phyloP scores from a whole-genome alignment of 2,113 vertebrate species.

The Ceyx melanurus region DNA sequence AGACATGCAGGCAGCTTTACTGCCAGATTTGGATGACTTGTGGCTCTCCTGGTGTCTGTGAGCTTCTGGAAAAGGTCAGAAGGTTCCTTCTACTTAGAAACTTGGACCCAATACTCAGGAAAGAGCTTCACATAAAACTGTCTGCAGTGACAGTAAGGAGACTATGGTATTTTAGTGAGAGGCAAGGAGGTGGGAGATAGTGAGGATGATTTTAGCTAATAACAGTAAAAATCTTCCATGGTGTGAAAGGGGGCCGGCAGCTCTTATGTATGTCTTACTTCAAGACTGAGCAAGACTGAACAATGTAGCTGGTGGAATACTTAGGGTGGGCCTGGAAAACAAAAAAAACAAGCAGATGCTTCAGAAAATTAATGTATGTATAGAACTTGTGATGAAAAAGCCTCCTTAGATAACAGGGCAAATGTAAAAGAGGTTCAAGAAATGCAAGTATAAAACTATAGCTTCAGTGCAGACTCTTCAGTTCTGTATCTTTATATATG shows the following conservation, averaged over 20 bases:
- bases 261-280: not conserved
- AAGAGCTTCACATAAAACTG: not conserved
- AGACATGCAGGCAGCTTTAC: not conserved
- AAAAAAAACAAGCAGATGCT: not conserved
- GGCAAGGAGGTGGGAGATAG: not conserved
- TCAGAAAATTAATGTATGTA: not conserved
- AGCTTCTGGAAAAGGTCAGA: constrained; percentile 25
- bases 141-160: not conserved
- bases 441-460: not conserved
- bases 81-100: constrained; percentile 16
- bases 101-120: not conserved
- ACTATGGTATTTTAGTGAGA: not conserved
- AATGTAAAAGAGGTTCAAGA: not conserved
- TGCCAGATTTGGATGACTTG: constrained; percentile 30
- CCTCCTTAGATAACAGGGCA: not conserved
- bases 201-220: not conserved
- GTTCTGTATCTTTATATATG: not conserved
- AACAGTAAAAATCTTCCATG: not conserved
- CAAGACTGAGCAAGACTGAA: not conserved
- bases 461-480: not conserved
- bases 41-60: not conserved
- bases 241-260: not conserved
- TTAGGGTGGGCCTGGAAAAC: not conserved
- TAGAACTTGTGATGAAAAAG: not conserved
- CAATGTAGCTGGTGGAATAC: not conserved